Evolutionary conservation across 1,140 invertebrate species (phyloP).

Genomic region (Cotesia vestalis): DNA sequence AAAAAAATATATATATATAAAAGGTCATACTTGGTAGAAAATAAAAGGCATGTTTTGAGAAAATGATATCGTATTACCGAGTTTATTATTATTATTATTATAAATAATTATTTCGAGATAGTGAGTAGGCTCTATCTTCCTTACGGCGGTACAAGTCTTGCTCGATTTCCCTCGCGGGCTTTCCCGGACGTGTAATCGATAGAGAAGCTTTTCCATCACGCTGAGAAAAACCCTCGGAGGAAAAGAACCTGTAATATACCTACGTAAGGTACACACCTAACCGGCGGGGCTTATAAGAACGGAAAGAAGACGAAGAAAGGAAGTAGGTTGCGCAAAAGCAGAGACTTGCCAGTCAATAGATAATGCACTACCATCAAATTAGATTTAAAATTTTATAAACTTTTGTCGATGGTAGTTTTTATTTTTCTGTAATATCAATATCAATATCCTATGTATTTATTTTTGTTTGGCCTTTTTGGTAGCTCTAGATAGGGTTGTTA

Average conservation of each 20-base stretch:
- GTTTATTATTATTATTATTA: background rate
- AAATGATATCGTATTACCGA: no score
- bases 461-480: no score
- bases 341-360: background rate
- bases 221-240: background rate
- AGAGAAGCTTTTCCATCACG: constrained; percentile 14
- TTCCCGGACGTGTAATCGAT: constrained; percentile 20
- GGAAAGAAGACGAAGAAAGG: constrained; percentile 5
- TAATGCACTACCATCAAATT: no score
- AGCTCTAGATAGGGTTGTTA: no score
- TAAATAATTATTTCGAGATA: background rate
- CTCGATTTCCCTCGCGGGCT: constrained; percentile 27
- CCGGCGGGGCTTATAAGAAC: no score
- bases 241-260: constrained; percentile 9
- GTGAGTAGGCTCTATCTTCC: background rate
- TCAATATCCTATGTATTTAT: no score
- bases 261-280: background rate
- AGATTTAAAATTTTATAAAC: no score
- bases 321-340: constrained; percentile 22
- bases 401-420: no score
- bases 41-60: no score
- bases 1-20: no score
- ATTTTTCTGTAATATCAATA: no score
- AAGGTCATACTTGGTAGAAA: no score
- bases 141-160: background rate